Conservation (phyloP, 2,113 vertebrate genomes). For the Pogona vitticeps region DNA sequence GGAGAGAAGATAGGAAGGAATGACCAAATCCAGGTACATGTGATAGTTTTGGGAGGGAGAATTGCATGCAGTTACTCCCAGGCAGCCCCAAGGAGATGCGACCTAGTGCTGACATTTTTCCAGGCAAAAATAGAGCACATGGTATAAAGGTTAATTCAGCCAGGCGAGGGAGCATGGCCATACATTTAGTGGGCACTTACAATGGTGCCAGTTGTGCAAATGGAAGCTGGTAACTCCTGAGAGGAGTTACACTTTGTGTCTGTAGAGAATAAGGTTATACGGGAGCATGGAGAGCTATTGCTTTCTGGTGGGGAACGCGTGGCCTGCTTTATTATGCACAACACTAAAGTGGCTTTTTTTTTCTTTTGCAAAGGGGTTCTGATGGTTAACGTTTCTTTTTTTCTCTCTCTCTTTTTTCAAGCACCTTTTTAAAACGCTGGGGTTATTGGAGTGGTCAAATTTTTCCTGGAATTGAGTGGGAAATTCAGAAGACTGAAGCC, state of each 20-base stretch:
- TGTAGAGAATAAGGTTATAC: neutral
- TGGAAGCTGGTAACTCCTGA: neutral
- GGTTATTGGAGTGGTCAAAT: conserved; percentile 98
- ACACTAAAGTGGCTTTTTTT: neutral
- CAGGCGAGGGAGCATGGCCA: too few species aligned
- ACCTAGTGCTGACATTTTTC: too few species aligned
- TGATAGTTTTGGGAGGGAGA: too few species aligned
- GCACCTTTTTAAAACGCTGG: conserved; percentile 92
- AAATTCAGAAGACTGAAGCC: conserved; percentile 99
- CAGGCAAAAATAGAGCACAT: too few species aligned
- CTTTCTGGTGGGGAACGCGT: neutral
- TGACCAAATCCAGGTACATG: too few species aligned
- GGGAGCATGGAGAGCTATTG: neutral
- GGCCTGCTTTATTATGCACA: neutral
- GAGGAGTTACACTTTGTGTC: neutral
- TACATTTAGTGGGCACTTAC: too few species aligned
- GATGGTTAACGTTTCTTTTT: conserved; percentile 42
- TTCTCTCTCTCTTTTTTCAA: conserved; percentile 52
- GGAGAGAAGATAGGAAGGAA: neutral
- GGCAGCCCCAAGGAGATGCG: too few species aligned
- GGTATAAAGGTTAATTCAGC: too few species aligned
- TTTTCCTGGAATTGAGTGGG: conserved; percentile 99
- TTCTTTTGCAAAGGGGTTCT: neutral
- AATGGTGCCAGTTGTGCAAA: neutral
- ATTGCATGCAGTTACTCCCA: too few species aligned